Percentiles rank a stretch among this genome's conserved stretches.
These are phyloP conservation scores for Heptranchias perlo DNA, from an alignment of 2,113 vertebrate species.

Conservation along the genomic window DNA sequence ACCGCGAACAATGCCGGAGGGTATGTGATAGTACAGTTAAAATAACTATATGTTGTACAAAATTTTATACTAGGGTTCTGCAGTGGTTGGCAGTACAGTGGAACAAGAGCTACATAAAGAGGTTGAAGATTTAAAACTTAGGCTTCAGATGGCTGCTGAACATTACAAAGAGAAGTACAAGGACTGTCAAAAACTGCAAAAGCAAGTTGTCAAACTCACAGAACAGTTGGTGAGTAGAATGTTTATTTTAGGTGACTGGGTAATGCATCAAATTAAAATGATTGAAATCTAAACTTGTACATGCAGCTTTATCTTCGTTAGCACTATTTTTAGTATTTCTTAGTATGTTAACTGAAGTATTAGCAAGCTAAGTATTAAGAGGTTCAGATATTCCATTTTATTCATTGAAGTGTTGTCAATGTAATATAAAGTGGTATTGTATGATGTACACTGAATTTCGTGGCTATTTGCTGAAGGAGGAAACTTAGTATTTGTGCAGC, in stretches of 20 bases:
- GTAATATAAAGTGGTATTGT: neutral
- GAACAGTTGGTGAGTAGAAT: constrained; percentile 76
- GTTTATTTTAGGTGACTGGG: neutral
- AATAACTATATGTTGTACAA: neutral
- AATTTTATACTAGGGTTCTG: neutral
- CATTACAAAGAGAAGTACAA: constrained; percentile 98
- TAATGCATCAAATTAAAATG: neutral
- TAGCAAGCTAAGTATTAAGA: neutral
- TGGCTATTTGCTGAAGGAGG: neutral
- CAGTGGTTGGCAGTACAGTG: constrained; percentile 49
- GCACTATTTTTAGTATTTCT: neutral
- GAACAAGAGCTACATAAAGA: constrained; percentile 87
- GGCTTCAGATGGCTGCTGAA: constrained; percentile 95
- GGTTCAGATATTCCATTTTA: neutral
- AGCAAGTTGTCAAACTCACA: constrained; percentile 79
- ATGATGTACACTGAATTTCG: neutral
- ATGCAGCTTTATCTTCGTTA: neutral
- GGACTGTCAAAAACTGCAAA: constrained; percentile 92
- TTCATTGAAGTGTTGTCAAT: neutral
- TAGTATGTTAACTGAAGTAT: neutral
- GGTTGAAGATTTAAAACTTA: constrained; percentile 92
- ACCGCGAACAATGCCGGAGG: neutral
- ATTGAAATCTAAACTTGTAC: neutral
- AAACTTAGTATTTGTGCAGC: neutral
- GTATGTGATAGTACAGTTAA: neutral